A percentile compares a stretch with the other conserved stretches of the same genome.
phyloP scores from a whole-genome alignment of 2,797 vertebrate species.

The Chromobotia macracanthus region DNA sequence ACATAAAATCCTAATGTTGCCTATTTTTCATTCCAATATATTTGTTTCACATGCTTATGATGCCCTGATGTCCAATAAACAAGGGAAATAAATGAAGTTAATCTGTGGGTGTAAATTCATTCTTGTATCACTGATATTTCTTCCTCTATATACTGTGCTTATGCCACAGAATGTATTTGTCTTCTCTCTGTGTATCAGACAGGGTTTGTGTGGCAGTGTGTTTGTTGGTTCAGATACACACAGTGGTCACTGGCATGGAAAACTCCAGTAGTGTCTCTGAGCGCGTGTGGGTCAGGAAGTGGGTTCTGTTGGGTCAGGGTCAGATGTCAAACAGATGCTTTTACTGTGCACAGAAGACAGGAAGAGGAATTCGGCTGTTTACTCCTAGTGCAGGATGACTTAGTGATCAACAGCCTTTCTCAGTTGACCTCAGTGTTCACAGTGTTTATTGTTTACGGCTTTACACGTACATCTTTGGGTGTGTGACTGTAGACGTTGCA shows the following conservation, averaged over 20 bases:
- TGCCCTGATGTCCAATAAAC: no score
- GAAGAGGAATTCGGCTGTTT: constrained; percentile 69
- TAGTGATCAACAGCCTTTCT: constrained; percentile 8
- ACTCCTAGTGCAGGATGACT: constrained; percentile 65
- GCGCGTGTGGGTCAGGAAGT: constrained; percentile 51
- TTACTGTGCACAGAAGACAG: constrained; percentile 65
- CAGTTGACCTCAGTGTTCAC: constrained; percentile 16
- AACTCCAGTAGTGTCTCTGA: constrained; percentile 33
- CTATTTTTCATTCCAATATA: no score
- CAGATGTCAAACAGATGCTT: constrained; percentile 64
- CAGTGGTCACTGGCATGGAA: neutral
- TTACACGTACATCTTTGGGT: neutral
- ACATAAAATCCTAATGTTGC: no score
- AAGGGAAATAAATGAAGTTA: no score
- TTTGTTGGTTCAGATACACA: constrained; percentile 17
- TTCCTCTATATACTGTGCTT: no score
- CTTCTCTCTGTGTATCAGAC: neutral
- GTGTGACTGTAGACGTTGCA: neutral
- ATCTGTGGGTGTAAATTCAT: no score
- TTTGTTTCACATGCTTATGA: no score
- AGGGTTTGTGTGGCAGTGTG: constrained; percentile 5
- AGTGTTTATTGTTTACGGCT: constrained; percentile 39
- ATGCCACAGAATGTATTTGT: no score
- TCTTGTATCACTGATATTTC: no score
- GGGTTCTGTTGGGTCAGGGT: constrained; percentile 42